A percentile compares a stretch with the other conserved stretches of the same genome.
Evolutionary conservation across 2,113 vertebrate genomes (phyloP).

Genomic region (Bothrops jararaca): DNA sequence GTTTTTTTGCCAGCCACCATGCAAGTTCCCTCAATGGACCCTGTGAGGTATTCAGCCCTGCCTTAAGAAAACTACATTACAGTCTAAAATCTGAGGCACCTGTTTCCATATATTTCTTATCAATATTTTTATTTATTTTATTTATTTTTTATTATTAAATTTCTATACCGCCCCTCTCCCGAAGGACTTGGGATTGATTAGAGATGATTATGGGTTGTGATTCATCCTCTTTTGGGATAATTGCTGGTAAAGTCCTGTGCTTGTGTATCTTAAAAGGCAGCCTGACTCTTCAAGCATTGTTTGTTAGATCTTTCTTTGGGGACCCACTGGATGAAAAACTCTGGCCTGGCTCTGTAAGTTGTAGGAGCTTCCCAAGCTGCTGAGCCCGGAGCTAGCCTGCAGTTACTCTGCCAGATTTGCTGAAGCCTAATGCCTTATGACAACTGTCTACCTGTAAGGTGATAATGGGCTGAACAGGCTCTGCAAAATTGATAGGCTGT

Average conservation of each 20-base stretch:
- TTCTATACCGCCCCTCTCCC: too few species aligned
- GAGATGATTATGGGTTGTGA: background rate
- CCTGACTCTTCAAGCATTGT: conserved; percentile 30
- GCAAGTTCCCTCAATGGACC: background rate
- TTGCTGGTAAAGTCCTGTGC: conserved; percentile 7
- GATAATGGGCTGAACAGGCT: conserved; percentile 67
- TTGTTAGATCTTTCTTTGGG: conserved; percentile 67
- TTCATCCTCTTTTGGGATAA: background rate
- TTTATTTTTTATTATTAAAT: too few species aligned
- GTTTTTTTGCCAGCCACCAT: background rate
- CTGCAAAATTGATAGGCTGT: conserved; percentile 76
- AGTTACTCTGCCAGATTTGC: conserved; percentile 67
- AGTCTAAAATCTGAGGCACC: background rate
- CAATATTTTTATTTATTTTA: too few species aligned
- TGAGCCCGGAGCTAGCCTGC: conserved; percentile 74
- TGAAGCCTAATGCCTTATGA: conserved; percentile 79
- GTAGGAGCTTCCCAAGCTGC: conserved; percentile 67
- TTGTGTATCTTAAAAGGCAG: conserved; percentile 15
- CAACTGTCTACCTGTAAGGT: conserved; percentile 76
- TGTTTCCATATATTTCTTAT: background rate
- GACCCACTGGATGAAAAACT: conserved; percentile 63
- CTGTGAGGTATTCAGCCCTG: background rate
- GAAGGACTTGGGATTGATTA: too few species aligned
- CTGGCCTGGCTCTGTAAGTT: conserved; percentile 53
- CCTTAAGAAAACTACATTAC: background rate